These are phyloP conservation scores for Plectropomus leopardus DNA, from an alignment of 2,113 vertebrate genomes.

Conservation along the genomic window DNA sequence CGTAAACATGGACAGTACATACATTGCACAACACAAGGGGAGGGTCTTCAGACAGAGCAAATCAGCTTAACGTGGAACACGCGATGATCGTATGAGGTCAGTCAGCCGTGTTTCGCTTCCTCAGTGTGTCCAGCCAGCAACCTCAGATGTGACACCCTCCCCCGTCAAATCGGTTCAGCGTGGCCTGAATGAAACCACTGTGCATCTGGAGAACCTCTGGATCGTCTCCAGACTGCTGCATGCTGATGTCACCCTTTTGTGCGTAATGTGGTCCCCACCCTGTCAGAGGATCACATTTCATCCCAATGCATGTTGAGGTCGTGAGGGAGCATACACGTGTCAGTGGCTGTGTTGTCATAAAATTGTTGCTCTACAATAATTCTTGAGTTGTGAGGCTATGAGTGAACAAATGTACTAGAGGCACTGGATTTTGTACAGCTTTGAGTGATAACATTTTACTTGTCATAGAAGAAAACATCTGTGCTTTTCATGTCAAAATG, in stretches of 20 bases:
- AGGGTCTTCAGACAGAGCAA: slow-evolving; percentile 15
- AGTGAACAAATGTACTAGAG: background rate
- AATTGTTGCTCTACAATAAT: background rate
- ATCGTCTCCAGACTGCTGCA: slow-evolving; percentile 64
- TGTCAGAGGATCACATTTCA: slow-evolving; percentile 55
- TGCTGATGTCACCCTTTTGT: slow-evolving; percentile 76
- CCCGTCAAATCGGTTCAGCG: slow-evolving; percentile 24
- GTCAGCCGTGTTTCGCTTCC: slow-evolving; percentile 61
- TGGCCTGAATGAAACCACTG: slow-evolving; percentile 70
- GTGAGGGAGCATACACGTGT: background rate
- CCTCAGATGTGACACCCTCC: slow-evolving; percentile 61
- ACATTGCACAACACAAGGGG: background rate
- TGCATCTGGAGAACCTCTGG: slow-evolving; percentile 76
- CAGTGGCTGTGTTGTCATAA: background rate
- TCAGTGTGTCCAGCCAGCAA: slow-evolving; percentile 44
- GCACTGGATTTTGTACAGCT: background rate
- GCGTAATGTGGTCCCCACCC: slow-evolving; percentile 68
- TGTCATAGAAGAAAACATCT: background rate
- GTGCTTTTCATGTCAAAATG: background rate
- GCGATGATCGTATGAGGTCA: slow-evolving; percentile 62
- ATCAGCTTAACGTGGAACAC: slow-evolving; percentile 23
- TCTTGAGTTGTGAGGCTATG: background rate
- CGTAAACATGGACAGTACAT: slow-evolving; percentile 1
- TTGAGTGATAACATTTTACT: background rate
- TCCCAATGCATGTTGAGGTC: slow-evolving; percentile 10